Evolutionary conservation across 2,113 vertebrate genomes (phyloP).

Genomic region (Mesembrinibis cayennensis): DNA sequence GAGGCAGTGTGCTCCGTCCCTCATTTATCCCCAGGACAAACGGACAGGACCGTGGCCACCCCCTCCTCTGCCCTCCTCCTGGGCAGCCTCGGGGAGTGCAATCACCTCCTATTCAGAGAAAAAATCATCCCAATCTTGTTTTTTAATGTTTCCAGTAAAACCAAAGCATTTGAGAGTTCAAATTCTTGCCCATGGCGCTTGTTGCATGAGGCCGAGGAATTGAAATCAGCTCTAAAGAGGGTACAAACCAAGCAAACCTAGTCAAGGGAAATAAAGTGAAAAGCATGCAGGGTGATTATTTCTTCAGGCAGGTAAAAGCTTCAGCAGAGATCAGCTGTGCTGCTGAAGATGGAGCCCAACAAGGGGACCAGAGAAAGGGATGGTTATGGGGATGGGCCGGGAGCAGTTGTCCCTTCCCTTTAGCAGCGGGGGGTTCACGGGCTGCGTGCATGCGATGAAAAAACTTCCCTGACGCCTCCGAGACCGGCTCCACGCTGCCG

Average conservation of each 20-base stretch:
- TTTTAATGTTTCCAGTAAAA: constrained; percentile 1
- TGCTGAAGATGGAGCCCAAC: not conserved
- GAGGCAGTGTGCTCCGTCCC: not conserved
- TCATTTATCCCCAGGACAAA: not conserved
- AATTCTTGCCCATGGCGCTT: not conserved
- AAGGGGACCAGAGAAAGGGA: not conserved
- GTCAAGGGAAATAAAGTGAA: not conserved
- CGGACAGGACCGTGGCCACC: rapidly evolving
- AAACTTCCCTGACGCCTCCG: rapidly evolving
- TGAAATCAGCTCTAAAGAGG: not conserved
- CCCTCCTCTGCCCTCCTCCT: not conserved
- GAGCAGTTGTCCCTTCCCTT: no score
- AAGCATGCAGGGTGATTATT: not conserved
- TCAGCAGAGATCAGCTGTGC: not conserved
- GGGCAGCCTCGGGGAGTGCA: not conserved
- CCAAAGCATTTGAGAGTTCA: constrained; percentile 1
- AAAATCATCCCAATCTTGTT: not conserved
- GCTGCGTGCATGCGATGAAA: not conserved
- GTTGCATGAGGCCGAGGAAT: not conserved
- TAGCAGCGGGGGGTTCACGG: rapidly evolving
- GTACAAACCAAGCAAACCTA: not conserved
- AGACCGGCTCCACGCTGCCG: not conserved
- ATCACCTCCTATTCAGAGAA: not conserved
- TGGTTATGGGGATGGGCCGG: rapidly evolving
- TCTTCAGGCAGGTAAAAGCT: not conserved